phyloP scores from a whole-genome alignment of 2,113 vertebrate species.

The Neotoma lepida region DNA sequence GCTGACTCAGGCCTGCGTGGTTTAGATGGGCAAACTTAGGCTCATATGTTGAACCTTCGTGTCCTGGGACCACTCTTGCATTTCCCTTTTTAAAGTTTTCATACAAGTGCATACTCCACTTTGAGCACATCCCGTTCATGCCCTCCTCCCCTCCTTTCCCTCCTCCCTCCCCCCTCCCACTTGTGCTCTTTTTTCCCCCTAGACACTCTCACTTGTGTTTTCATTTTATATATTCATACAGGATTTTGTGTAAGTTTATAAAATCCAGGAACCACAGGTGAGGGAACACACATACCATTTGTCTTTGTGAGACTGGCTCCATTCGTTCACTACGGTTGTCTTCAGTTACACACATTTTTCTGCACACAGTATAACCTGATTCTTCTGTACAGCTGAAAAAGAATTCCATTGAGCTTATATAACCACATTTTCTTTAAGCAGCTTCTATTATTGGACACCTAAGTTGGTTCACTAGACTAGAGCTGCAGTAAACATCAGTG shows the following conservation, averaged over 20 bases:
- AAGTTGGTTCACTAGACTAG: too few relatives aligned
- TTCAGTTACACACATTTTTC: background rate
- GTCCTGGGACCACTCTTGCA: background rate
- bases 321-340: accelerated
- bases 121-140: background rate
- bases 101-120: background rate
- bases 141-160: too few relatives aligned
- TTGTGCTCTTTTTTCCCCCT: background rate
- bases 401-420: background rate
- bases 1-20: background rate
- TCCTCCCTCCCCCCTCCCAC: too few relatives aligned
- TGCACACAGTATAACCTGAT: background rate
- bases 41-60: background rate
- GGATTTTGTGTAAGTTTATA: background rate
- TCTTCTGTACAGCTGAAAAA: background rate
- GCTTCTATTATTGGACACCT: background rate
- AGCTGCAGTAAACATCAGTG: background rate
- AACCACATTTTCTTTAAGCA: background rate
- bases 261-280: background rate
- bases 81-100: background rate
- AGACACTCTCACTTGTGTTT: background rate
- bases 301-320: background rate
- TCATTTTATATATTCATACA: background rate
- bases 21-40: background rate
- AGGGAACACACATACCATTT: background rate